A percentile compares a stretch with the other conserved stretches of the same genome.
Conservation (phyloP, 2,113 vertebrate species). For the Ochotona curzoniae region DNA sequence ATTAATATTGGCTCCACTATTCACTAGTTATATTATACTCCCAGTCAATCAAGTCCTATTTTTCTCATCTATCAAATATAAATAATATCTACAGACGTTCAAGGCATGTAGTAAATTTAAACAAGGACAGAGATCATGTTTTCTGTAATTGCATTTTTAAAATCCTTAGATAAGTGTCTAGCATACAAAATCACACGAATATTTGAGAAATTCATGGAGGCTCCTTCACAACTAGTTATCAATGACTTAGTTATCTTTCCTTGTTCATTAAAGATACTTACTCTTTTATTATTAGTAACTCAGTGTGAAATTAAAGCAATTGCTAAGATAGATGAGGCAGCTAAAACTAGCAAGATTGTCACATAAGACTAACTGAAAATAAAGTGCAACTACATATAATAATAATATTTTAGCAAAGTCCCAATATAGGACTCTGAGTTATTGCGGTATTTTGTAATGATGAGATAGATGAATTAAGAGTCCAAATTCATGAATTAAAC, state of each 20-base stretch:
- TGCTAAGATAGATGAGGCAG: not conserved
- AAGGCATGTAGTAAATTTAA: not conserved
- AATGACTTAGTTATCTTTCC: not conserved
- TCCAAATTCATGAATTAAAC: not conserved
- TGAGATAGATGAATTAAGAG: not conserved
- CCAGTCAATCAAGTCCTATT: not conserved
- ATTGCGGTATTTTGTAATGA: not conserved
- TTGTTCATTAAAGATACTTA: not conserved
- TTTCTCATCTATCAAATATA: conserved; percentile 17
- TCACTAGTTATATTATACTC: not conserved
- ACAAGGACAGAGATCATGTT: not conserved
- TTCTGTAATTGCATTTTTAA: conserved; percentile 12
- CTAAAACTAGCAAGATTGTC: conserved; percentile 10
- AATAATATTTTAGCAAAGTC: not conserved
- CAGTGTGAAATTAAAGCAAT: conserved; percentile 36
- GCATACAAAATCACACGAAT: conserved; percentile 5
- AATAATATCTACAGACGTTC: not conserved
- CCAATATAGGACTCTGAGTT: not conserved
- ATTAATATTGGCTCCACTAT: not conserved
- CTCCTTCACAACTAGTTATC: not conserved
- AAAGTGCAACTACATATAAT: not conserved
- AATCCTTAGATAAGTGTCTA: not conserved
- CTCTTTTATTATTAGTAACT: conserved; percentile 18
- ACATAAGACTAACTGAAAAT: not conserved
- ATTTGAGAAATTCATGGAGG: not conserved